These are phyloP conservation scores for Antheraea assamensis DNA, from an alignment of 2,888 invertebrate species.

Conservation along the genomic window DNA sequence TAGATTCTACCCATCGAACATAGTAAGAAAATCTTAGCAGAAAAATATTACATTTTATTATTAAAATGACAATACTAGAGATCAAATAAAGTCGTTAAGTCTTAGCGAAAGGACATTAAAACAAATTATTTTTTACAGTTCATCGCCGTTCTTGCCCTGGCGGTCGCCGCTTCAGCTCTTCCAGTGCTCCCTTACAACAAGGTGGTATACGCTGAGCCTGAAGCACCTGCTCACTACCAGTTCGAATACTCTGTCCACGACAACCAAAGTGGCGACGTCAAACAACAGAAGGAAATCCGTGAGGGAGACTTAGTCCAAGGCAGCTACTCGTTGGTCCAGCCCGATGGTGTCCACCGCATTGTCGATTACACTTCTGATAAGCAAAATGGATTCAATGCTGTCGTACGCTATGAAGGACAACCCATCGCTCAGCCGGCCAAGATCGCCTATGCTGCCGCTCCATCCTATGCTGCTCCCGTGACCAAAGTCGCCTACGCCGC, in stretches of 20 bases:
- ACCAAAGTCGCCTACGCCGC: conserved; percentile 45
- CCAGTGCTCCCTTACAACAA: conserved; percentile 53
- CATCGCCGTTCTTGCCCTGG: conserved; percentile 58
- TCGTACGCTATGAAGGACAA: conserved; percentile 71
- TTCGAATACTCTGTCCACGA: conserved; percentile 75
- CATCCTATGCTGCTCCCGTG: conserved; percentile 49
- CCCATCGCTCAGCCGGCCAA: conserved; percentile 44
- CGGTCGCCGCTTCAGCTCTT: conserved; percentile 49
- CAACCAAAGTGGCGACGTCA: conserved; percentile 69
- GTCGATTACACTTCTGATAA: conserved; percentile 75
- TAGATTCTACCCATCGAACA: too few species aligned
- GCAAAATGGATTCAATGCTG: conserved; percentile 72
- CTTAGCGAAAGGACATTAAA: background rate
- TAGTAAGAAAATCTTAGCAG: too few species aligned
- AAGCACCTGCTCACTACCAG: conserved; percentile 70
- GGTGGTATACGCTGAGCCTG: conserved; percentile 58
- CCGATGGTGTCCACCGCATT: conserved; percentile 71
- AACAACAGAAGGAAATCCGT: conserved; percentile 73
- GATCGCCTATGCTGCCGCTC: conserved; percentile 33
- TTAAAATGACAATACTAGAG: too few species aligned
- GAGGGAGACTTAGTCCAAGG: conserved; percentile 71
- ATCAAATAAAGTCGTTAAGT: background rate
- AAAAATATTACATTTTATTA: too few species aligned
- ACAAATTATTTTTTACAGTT: conserved; percentile 43
- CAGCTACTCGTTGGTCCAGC: conserved; percentile 74